These are phyloP conservation scores for Acanthisitta chloris DNA, from an alignment of 2,113 vertebrate species.

Conservation along the genomic window DNA sequence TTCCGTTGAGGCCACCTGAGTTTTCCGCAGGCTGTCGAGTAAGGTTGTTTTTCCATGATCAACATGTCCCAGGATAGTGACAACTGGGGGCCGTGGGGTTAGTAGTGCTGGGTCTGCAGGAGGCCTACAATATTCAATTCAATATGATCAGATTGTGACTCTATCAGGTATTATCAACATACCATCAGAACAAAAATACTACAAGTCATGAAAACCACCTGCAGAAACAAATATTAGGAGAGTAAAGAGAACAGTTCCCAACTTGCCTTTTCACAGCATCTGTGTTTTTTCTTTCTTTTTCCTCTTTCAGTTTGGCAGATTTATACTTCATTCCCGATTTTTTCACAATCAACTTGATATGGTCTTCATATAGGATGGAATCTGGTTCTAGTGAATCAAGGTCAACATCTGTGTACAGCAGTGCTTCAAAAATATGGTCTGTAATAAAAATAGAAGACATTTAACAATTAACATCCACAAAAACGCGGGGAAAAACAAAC, in stretches of 20 bases:
- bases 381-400: conserved; percentile 77
- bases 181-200: not conserved
- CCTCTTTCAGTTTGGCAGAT: conserved; percentile 80
- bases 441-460: not conserved
- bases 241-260: not conserved
- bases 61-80: conserved; percentile 97
- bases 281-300: conserved; percentile 77
- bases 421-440: conserved; percentile 86
- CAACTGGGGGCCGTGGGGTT: conserved; percentile 82
- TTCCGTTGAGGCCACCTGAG: conserved; percentile 84
- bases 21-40: conserved; percentile 90
- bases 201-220: not conserved
- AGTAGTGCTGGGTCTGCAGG: conserved; percentile 79
- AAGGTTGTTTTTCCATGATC: conserved; percentile 96
- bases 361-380: conserved; percentile 75
- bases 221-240: not conserved
- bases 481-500: not conserved
- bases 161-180: not conserved
- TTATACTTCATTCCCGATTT: conserved; percentile 88
- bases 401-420: conserved; percentile 80
- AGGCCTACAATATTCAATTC: conserved; percentile 75
- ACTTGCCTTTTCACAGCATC: conserved; percentile 83
- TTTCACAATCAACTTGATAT: conserved; percentile 86
- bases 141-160: not conserved
- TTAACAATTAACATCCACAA: not conserved